Evolutionary conservation across 2,888 invertebrate genomes (phyloP), one percentile per base, ranked within the genome.

Genomic region (Orthosia cruda): DNA sequence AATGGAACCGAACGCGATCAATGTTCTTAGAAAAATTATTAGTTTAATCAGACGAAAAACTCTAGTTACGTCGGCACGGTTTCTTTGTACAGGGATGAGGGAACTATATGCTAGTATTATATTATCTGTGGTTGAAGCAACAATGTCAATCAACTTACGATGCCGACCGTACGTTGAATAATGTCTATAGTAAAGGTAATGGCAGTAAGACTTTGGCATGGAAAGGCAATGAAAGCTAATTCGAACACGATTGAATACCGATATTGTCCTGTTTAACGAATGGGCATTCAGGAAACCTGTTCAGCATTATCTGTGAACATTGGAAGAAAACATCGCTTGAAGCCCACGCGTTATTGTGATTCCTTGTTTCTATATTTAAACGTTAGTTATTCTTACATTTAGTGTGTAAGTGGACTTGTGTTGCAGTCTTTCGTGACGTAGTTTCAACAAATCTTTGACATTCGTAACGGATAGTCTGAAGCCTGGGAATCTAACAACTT

Each of bases 321-420:
- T 45, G 65, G 69, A 71, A 58, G 68, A 83, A 86, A 86, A 64
- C 71, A 80, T 75, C 63, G 26, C 26, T 4, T 26, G 16, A 20
- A 52, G 63, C 77, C 81, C 74, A 85, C 84, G 74, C 74, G 11
- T 75, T 69, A 78, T 78, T 80, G 73, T 76, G 72, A 64, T 77
- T 40, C 32, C 5, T 2, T 9, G 52, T 66, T 70, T 16, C 18
- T 65, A 52, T 49, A 32, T 45, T 63, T 54, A 59, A 63, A 55
- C 47, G 5, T 32, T 3, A 16, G 40, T n/a, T 57, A 58, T 50
- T 16, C n/a, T 45, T 12, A 23, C 3, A 52, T 52, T 40, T 52
- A 16, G 18, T 9, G 26, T 64, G 7, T 16, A n/a, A 50, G 4
- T 50, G 4, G 40, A 40, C 40, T 40, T 15, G n/a, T 16, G 20